Conservation (phyloP, 2,888 invertebrate genomes). For the Arrhopalites spinosus region DNA sequence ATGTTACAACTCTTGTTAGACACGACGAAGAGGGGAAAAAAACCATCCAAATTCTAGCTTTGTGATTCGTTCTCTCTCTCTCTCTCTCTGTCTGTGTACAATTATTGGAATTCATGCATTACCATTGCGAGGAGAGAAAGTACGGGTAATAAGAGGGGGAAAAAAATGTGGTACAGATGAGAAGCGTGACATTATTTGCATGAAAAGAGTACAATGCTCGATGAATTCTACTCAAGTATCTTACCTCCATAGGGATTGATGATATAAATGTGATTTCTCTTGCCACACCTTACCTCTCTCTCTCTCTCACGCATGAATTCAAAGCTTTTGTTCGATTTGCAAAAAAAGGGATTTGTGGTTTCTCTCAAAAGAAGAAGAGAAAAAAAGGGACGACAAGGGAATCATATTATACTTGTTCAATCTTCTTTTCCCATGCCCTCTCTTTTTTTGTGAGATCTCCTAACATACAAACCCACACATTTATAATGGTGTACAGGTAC, state of each 20-base stretch:
- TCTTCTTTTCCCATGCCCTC: not conserved
- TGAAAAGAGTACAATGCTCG: not conserved
- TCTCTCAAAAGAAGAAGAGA: not conserved
- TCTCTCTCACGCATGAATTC: constrained; percentile 22
- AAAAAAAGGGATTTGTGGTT: constrained; percentile 11
- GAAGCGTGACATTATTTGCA: not conserved
- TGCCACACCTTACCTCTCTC: constrained; percentile 18
- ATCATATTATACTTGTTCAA: not conserved
- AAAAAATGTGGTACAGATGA: not conserved
- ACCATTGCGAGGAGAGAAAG: not conserved
- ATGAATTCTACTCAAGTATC: not conserved
- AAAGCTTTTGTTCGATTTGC: constrained; percentile 24
- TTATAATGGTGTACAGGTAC: not conserved
- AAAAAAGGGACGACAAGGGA: not conserved
- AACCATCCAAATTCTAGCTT: too few relatives aligned
- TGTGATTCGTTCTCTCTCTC: too few relatives aligned
- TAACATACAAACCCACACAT: not conserved
- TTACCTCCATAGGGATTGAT: not conserved
- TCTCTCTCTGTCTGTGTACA: too few relatives aligned
- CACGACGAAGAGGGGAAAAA: too few relatives aligned
- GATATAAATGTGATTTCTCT: constrained; percentile 20
- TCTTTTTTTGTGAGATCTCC: not conserved
- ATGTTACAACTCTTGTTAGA: too few relatives aligned
- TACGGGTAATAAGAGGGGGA: not conserved
- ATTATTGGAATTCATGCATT: not conserved